These are phyloP conservation scores for Sinotaia quadrata DNA, from an alignment of 2,888 invertebrate genomes.

Conservation along the genomic window DNA sequence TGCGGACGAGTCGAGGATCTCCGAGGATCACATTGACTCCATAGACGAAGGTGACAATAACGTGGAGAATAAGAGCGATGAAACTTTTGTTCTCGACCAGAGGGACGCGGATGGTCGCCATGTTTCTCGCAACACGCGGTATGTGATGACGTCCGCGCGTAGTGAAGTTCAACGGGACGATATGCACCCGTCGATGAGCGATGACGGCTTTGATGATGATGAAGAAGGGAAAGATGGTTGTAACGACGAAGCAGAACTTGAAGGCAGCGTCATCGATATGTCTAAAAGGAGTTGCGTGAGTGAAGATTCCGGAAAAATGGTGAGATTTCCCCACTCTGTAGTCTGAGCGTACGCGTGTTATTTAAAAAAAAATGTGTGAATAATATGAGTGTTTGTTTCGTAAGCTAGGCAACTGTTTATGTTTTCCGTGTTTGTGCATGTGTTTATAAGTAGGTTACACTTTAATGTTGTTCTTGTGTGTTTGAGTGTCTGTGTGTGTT, in stretches of 20 bases:
- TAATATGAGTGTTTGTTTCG: too few relatives aligned
- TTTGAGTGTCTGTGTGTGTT: too few relatives aligned
- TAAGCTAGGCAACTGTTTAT: too few relatives aligned
- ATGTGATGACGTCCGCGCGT: too few relatives aligned
- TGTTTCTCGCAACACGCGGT: too few relatives aligned
- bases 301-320: too few relatives aligned
- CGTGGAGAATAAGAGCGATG: background rate
- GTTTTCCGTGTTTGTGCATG: too few relatives aligned
- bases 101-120: background rate
- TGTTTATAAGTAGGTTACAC: too few relatives aligned
- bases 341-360: too few relatives aligned
- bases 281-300: background rate
- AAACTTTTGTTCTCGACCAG: background rate
- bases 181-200: background rate
- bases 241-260: background rate
- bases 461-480: too few relatives aligned
- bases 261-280: background rate
- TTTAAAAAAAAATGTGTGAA: too few relatives aligned
- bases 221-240: background rate
- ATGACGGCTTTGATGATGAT: background rate
- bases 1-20: slow-evolving; percentile 25
- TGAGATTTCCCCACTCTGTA: too few relatives aligned
- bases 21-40: slow-evolving; percentile 13
- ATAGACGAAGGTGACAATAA: background rate
- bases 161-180: background rate